Percentiles rank a stretch among this genome's conserved stretches.
Conservation (phyloP, 2,113 vertebrate species). For the Pomatostomus ruficeps region DNA sequence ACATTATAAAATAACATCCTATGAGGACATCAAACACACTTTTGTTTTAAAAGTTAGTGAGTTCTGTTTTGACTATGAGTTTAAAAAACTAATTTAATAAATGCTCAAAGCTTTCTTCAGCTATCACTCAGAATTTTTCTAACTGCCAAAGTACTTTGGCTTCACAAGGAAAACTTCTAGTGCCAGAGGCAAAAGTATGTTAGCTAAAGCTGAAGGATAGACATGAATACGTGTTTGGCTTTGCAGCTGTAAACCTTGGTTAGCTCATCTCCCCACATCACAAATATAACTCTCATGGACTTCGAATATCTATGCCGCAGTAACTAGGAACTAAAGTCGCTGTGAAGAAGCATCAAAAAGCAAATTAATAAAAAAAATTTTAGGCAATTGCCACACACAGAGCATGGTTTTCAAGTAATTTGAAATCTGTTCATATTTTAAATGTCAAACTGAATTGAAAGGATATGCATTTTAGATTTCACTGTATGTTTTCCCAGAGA, state of each 20-base stretch:
- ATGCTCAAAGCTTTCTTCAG: background rate
- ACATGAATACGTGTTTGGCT: background rate
- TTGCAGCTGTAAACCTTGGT: background rate
- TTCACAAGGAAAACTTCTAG: background rate
- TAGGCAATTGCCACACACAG: background rate
- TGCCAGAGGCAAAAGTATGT: background rate
- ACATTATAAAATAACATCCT: background rate
- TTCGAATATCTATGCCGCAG: background rate
- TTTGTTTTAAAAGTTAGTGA: background rate
- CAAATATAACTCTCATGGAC: background rate
- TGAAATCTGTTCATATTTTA: background rate
- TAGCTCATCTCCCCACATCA: background rate
- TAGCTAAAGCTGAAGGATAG: background rate
- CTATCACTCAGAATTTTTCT: background rate
- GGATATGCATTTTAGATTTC: background rate
- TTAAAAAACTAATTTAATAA: background rate
- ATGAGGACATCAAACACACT: background rate
- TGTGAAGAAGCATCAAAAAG: background rate
- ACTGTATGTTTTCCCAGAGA: background rate
- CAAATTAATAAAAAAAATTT: background rate
- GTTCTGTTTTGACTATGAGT: background rate
- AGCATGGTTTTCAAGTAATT: background rate
- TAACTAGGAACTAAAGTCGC: background rate
- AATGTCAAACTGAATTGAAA: background rate
- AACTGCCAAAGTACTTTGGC: conserved; percentile 9